These are phyloP conservation scores for Pseudomyrmex sp. DNA, from an alignment of 1,140 invertebrate genomes.

Conservation along the genomic window DNA sequence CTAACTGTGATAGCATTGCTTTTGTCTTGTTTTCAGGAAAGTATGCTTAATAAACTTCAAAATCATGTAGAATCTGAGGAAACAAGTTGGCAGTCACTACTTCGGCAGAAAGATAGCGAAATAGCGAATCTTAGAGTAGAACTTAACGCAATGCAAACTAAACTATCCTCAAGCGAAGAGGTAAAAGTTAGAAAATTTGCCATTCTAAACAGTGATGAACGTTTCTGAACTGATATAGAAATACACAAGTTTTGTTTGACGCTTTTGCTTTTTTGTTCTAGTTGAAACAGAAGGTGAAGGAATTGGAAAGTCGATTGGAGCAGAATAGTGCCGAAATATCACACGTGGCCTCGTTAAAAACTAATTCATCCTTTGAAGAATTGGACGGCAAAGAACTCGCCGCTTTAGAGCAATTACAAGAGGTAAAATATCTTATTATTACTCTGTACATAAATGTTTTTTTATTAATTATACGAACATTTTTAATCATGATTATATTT, in stretches of 20 bases:
- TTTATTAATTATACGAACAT: constrained; percentile 1
- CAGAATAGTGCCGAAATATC: constrained; percentile 66
- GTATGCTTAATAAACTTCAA: constrained; percentile 89
- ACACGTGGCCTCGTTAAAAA: constrained; percentile 60
- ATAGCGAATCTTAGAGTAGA: constrained; percentile 86
- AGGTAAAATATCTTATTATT: constrained; percentile 67
- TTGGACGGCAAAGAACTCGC: constrained; percentile 59
- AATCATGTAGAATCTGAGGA: constrained; percentile 90
- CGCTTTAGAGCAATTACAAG: constrained; percentile 74
- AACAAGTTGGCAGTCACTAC: constrained; percentile 88
- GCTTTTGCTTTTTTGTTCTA: constrained; percentile 41
- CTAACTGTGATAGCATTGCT: not conserved
- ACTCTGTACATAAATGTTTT: not conserved
- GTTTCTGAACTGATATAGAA: not conserved
- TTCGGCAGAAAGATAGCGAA: constrained; percentile 87
- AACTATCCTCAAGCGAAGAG: constrained; percentile 69
- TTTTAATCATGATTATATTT: constrained; percentile 33
- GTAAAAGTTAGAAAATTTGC: constrained; percentile 44
- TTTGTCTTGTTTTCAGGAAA: constrained; percentile 85
- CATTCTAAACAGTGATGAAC: not conserved
- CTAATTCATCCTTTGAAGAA: constrained; percentile 30
- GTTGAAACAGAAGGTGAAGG: constrained; percentile 74
- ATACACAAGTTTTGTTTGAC: not conserved
- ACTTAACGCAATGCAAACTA: constrained; percentile 78
- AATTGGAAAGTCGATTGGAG: constrained; percentile 72